phyloP scores from a whole-genome alignment of 2,797 vertebrate genomes.

The Artibeus jamaicensis region DNA sequence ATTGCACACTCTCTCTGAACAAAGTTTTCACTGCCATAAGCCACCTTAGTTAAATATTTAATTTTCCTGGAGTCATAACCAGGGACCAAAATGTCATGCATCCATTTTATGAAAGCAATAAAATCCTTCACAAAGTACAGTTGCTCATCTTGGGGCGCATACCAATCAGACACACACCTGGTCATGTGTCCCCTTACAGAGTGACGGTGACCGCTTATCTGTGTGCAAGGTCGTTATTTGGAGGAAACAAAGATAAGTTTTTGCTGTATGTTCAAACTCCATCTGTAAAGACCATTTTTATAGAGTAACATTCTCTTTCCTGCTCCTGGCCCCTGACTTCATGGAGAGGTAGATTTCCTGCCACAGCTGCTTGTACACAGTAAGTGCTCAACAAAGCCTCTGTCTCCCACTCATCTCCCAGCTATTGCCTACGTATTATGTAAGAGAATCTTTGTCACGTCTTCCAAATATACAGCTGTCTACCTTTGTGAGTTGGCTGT shows the following conservation, averaged over 20 bases:
- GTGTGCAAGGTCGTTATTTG: background rate
- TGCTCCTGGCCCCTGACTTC: background rate
- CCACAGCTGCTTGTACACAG: background rate
- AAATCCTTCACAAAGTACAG: slow-evolving; percentile 58
- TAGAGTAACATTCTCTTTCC: background rate
- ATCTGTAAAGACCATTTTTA: slow-evolving; percentile 30
- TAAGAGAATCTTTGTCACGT: background rate
- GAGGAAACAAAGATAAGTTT: slow-evolving; percentile 68
- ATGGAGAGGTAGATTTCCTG: background rate
- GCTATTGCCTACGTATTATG: background rate
- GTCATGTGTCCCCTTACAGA: background rate
- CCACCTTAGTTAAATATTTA: slow-evolving; percentile 70
- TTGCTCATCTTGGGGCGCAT: background rate
- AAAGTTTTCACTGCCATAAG: background rate
- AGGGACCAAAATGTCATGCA: background rate
- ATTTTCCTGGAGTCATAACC: slow-evolving; percentile 42
- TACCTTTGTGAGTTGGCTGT: background rate
- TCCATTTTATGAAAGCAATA: slow-evolving; percentile 71
- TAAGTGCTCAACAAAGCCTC: background rate
- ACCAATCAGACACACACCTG: slow-evolving; percentile 25
- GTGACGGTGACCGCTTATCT: slow-evolving; percentile 35
- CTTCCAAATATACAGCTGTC: background rate
- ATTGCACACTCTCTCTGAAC: background rate
- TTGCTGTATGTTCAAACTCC: background rate
- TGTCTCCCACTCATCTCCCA: background rate